These are phyloP conservation scores for Zoanthus sansibaricus DNA, from an alignment of 92 coral and sea anemone species.

Conservation along the genomic window DNA sequence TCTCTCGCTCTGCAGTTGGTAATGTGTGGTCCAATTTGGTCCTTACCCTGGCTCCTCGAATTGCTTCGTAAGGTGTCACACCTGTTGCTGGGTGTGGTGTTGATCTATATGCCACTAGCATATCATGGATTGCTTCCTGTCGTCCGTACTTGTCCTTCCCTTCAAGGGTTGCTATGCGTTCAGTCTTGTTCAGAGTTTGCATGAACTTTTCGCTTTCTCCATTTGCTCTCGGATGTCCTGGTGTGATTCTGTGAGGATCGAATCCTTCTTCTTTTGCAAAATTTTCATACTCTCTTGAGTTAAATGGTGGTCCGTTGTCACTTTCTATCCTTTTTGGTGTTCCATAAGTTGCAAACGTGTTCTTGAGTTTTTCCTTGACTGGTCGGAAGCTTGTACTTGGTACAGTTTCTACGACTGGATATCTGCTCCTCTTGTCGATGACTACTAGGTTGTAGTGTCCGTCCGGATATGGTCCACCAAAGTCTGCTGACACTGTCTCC, in stretches of 20 bases:
- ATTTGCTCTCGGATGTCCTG: no score
- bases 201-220: neutral
- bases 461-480: neutral
- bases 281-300: neutral
- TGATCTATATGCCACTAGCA: no score
- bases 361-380: no score
- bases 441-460: constrained; percentile 21
- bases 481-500: constrained; percentile 62
- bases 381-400: constrained; percentile 48
- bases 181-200: constrained; percentile 63
- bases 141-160: no score
- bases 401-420: constrained; percentile 61
- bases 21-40: neutral
- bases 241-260: no score
- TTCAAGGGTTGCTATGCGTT: no score
- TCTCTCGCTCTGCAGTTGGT: constrained; percentile 16
- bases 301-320: no score
- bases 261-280: constrained; percentile 60
- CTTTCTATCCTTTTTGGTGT: no score
- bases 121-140: no score
- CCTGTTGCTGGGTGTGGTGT: no score
- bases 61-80: constrained; percentile 52
- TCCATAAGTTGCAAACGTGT: no score
- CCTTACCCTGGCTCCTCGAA: constrained; percentile 61
- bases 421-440: constrained; percentile 69